phyloP scores from a whole-genome alignment of 2,797 vertebrate species.

The Pachyuromys duprasi region DNA sequence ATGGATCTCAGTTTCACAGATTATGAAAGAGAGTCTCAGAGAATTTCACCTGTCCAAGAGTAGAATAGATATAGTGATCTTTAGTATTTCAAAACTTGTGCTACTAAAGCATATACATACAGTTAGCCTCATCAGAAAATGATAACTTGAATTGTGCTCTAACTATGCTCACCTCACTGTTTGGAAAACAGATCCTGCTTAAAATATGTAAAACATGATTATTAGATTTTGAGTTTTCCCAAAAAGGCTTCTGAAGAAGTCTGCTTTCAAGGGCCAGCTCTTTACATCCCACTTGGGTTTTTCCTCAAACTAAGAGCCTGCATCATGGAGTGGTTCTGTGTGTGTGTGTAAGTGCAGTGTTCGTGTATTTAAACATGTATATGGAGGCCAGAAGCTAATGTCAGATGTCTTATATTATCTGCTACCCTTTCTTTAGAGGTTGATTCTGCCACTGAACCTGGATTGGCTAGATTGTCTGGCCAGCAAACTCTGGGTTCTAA shows the following conservation, averaged over 20 bases:
- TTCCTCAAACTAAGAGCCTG: background rate
- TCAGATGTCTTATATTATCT: background rate
- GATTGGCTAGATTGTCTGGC: background rate
- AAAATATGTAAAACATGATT: conserved; percentile 24
- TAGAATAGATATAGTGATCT: background rate
- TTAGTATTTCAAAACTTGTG: conserved; percentile 32
- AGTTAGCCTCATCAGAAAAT: conserved; percentile 12
- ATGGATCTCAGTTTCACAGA: background rate
- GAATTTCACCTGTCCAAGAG: background rate
- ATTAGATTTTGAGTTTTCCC: background rate
- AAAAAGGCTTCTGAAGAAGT: background rate
- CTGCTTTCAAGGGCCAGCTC: background rate
- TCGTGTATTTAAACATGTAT: too few relatives aligned
- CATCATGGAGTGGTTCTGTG: background rate
- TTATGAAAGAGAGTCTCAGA: background rate
- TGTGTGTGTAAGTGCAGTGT: background rate
- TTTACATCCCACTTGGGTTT: background rate
- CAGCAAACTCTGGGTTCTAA: background rate
- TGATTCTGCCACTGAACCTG: background rate
- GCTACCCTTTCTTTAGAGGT: background rate
- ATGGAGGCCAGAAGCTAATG: background rate
- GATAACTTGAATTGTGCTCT: conserved; percentile 13
- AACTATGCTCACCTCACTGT: background rate
- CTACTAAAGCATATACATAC: background rate
- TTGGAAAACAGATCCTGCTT: conserved; percentile 4